phyloP scores from a whole-genome alignment of 1,140 invertebrate genomes.

The Muscidifurax raptorellus region DNA sequence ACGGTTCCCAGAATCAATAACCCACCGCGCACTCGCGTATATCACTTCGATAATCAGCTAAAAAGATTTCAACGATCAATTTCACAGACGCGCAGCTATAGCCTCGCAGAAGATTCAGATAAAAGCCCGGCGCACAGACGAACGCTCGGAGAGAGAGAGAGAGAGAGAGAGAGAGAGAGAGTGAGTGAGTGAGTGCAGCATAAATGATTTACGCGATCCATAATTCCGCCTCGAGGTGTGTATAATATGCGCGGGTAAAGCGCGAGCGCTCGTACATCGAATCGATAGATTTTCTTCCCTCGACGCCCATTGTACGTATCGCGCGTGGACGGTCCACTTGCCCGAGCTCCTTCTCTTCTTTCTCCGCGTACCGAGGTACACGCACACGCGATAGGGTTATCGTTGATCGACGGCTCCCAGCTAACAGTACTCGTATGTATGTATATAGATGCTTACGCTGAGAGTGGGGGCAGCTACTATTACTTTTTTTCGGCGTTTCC shows the following conservation, averaged over 20 bases:
- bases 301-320: conserved; percentile 34
- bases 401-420: background rate
- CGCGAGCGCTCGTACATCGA: conserved; percentile 12
- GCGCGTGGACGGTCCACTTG: conserved; percentile 24
- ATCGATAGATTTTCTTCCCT: conserved; percentile 47
- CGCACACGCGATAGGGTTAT: background rate
- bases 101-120: conserved; percentile 30
- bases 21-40: too few relatives aligned
- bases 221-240: conserved; percentile 24
- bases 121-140: conserved; percentile 8
- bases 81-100: background rate
- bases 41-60: conserved; percentile 16
- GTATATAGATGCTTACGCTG: too few relatives aligned
- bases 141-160: too few relatives aligned
- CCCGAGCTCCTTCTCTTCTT: background rate
- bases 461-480: too few relatives aligned
- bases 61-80: conserved; percentile 29
- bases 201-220: conserved; percentile 47
- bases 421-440: background rate
- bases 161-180: too few relatives aligned
- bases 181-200: background rate
- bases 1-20: background rate
- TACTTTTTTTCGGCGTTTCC: background rate
- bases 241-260: background rate
- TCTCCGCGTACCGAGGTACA: background rate